Evolutionary conservation across 1,140 invertebrate species (phyloP).

Genomic region (Cotesia chilonis): DNA sequence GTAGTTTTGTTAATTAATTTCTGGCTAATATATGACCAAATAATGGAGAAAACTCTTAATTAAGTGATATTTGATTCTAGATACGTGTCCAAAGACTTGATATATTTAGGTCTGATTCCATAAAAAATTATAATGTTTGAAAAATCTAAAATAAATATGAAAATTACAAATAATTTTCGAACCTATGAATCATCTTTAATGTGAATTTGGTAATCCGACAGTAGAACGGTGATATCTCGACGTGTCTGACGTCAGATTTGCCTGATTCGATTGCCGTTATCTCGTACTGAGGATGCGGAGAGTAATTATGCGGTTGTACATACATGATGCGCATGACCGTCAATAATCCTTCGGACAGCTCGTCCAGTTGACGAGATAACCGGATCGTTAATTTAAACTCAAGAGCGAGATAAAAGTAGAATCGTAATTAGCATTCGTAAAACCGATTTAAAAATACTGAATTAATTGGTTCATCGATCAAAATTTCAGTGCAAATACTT

Average conservation of each 20-base stretch:
- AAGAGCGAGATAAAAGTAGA: not conserved
- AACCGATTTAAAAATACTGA: too few relatives aligned
- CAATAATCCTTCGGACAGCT: constrained; percentile 34
- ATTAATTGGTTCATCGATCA: too few relatives aligned
- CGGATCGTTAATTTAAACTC: not conserved
- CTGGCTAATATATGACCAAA: not conserved
- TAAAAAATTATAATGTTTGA: too few relatives aligned
- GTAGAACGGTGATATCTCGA: constrained; percentile 25
- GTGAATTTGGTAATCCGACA: constrained; percentile 13
- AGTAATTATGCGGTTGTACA: constrained; percentile 35
- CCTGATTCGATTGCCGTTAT: constrained; percentile 34
- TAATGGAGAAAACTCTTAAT: not conserved
- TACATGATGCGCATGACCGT: constrained; percentile 25
- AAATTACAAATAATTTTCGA: too few relatives aligned
- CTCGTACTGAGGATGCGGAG: constrained; percentile 17
- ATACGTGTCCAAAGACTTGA: too few relatives aligned
- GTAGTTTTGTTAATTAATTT: not conserved
- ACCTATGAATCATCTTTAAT: not conserved
- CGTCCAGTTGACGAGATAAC: constrained; percentile 21
- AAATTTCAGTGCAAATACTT: too few relatives aligned
- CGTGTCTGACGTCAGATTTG: constrained; percentile 36
- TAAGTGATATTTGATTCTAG: not conserved
- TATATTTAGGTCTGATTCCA: too few relatives aligned
- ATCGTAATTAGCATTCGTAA: not conserved
- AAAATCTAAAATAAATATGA: too few relatives aligned